A percentile compares a stretch with the other conserved stretches of the same genome.
Evolutionary conservation across 2,797 vertebrate species (phyloP).

Genomic region (Peromyscus eremicus): DNA sequence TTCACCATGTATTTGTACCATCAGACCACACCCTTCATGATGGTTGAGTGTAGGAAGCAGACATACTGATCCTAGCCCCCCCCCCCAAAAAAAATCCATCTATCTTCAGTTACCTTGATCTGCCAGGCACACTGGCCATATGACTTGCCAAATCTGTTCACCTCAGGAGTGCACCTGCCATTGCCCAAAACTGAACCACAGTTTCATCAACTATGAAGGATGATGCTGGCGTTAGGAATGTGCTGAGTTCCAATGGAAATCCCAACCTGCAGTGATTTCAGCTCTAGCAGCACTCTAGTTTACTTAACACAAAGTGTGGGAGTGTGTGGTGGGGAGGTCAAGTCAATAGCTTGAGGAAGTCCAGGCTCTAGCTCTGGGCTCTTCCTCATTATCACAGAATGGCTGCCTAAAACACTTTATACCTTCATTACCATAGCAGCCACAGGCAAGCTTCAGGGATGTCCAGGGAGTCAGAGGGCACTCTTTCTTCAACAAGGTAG

Average conservation of each 20-base stretch:
- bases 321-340: neutral
- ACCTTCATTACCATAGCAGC: too few species aligned
- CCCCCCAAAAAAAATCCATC: neutral
- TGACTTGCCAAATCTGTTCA: neutral
- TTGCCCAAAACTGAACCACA: neutral
- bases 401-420: neutral
- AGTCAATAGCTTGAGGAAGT: neutral
- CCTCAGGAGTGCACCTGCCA: too few species aligned
- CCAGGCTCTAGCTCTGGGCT: neutral
- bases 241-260: neutral
- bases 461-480: neutral
- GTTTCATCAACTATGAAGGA: neutral
- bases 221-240: neutral
- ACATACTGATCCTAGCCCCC: neutral
- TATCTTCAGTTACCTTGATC: neutral
- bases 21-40: neutral
- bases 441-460: neutral
- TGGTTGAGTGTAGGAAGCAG: neutral
- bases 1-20: neutral
- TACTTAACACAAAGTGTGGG: neutral
- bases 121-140: neutral
- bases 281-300: neutral
- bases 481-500: neutral
- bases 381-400: slow-evolving; percentile 1
- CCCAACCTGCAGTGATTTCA: neutral